Evolutionary conservation across 2,113 vertebrate species (phyloP).

Genomic region (Cariama cristata): DNA sequence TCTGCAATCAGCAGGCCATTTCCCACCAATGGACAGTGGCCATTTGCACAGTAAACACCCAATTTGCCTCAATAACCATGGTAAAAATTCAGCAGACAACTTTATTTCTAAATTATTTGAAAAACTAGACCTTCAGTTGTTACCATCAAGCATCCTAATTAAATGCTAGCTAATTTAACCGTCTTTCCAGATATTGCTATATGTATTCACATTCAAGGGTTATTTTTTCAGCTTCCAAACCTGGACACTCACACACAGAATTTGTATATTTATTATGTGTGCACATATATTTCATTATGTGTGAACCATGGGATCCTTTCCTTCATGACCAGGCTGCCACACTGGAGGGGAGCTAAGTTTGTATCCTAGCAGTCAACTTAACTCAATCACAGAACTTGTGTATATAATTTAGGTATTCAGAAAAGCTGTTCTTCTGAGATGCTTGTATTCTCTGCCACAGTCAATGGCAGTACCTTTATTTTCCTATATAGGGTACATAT

Average conservation of each 20-base stretch:
- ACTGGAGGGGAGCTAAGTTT: not conserved
- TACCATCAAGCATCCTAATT: not conserved
- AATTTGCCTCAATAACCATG: not conserved
- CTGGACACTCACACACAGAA: not conserved
- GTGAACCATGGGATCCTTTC: not conserved
- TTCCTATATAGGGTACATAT: not conserved
- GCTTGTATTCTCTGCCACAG: not conserved
- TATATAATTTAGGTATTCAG: not conserved
- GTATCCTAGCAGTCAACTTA: not conserved
- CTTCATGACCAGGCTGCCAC: not conserved
- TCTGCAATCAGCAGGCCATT: not conserved
- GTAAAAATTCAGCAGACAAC: not conserved
- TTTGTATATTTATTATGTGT: not conserved
- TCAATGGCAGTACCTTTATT: not conserved
- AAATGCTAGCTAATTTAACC: not conserved
- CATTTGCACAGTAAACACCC: constrained; percentile 8
- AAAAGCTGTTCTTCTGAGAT: not conserved
- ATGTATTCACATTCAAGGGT: not conserved
- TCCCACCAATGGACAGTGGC: not conserved
- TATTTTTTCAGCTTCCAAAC: not conserved
- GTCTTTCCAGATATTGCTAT: not conserved
- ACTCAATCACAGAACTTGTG: not conserved
- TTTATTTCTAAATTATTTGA: constrained; percentile 1
- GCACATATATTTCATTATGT: not conserved
- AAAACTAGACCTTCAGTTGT: not conserved